These are phyloP conservation scores for Leiothrix lutea DNA, from an alignment of 2,113 vertebrate genomes.

Conservation along the genomic window DNA sequence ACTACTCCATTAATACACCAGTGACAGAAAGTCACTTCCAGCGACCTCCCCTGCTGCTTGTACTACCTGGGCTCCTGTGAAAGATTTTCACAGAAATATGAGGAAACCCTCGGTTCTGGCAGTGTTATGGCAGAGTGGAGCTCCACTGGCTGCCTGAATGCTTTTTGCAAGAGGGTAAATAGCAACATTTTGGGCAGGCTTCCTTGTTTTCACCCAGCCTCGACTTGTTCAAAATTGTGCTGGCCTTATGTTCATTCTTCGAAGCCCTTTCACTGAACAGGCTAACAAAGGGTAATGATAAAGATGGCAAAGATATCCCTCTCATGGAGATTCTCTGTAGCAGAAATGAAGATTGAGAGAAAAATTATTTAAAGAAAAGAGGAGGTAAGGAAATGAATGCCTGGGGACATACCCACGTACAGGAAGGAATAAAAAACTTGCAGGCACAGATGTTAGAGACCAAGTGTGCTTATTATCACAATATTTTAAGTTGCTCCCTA, in stretches of 20 bases:
- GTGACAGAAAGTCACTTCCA: constrained; percentile 56
- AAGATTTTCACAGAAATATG: not conserved
- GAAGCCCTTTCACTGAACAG: not conserved
- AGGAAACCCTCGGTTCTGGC: not conserved
- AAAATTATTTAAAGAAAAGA: not conserved
- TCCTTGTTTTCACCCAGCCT: not conserved
- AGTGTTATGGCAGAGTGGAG: accelerated
- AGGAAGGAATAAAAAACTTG: not conserved
- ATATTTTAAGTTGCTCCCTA: not conserved
- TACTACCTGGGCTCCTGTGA: not conserved
- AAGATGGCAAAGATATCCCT: not conserved
- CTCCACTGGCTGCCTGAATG: not conserved
- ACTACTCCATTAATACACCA: not conserved
- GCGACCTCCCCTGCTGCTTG: constrained; percentile 8
- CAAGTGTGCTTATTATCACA: not conserved
- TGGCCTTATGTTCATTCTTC: not conserved
- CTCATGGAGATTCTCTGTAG: not conserved
- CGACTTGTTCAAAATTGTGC: not conserved
- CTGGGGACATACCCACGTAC: not conserved
- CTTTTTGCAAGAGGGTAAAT: not conserved
- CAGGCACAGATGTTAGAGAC: not conserved
- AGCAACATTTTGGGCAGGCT: not conserved
- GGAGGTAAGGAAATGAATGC: not conserved
- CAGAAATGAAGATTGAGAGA: not conserved
- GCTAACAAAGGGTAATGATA: not conserved